Evolutionary conservation across 2,113 vertebrate species (phyloP).

Genomic region (Thunnus thynnus): DNA sequence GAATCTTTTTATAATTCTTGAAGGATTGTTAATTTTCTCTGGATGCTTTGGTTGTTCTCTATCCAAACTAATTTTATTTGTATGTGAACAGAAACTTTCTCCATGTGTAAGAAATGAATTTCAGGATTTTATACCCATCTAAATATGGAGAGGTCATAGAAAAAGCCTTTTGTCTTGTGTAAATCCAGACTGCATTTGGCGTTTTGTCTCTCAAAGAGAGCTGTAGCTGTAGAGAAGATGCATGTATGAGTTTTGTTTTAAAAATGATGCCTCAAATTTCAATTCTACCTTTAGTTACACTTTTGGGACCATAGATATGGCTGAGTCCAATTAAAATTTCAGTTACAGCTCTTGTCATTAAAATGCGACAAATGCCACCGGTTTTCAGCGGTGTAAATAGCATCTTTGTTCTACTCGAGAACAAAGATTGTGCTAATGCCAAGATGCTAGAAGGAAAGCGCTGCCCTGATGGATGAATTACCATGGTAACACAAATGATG

Average conservation of each 20-base stretch:
- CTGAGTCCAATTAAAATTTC: background rate
- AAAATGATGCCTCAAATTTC: background rate
- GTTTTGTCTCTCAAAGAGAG: background rate
- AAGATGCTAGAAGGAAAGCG: conserved; percentile 51
- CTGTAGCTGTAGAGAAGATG: background rate
- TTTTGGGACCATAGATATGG: background rate
- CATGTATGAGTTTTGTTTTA: background rate
- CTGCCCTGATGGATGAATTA: conserved; percentile 34
- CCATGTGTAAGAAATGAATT: no score
- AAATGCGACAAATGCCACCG: background rate
- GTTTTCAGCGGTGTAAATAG: background rate
- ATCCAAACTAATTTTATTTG: background rate
- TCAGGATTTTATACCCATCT: background rate
- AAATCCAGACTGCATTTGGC: background rate
- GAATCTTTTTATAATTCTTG: no score
- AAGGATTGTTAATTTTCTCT: background rate
- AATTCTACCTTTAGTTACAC: background rate
- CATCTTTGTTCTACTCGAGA: background rate
- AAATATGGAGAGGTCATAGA: background rate
- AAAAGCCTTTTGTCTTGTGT: conserved; percentile 4
- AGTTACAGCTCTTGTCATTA: background rate
- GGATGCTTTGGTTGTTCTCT: background rate
- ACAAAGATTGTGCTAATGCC: conserved; percentile 24
- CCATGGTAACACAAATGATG: conserved; percentile 14
- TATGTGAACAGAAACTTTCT: no score